phyloP scores from a whole-genome alignment of 1,140 invertebrate genomes.

The Calycopis cecrops region DNA sequence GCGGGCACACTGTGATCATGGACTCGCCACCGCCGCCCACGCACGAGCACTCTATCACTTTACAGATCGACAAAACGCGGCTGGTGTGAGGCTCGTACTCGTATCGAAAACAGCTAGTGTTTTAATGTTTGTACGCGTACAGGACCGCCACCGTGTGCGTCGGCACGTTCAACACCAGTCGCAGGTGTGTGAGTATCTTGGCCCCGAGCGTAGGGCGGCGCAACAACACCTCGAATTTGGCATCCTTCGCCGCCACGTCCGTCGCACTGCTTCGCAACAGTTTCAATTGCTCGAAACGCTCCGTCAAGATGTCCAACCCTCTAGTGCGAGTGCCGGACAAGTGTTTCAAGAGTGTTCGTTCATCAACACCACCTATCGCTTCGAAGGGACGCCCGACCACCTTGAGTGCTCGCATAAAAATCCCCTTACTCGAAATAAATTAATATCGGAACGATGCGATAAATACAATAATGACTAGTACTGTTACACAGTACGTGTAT shows the following conservation, averaged over 20 bases:
- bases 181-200: conserved; percentile 9
- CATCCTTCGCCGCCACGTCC: conserved; percentile 8
- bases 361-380: not conserved
- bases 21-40: not conserved
- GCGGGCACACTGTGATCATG: too few relatives aligned
- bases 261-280: not conserved
- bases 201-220: conserved; percentile 4
- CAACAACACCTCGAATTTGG: conserved; percentile 9
- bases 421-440: not conserved
- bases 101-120: conserved; percentile 11
- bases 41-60: conserved; percentile 12
- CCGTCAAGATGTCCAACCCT: conserved; percentile 6
- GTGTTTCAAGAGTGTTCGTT: not conserved
- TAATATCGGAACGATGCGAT: not conserved
- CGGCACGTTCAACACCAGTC: conserved; percentile 11
- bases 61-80: conserved; percentile 9
- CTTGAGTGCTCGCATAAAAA: too few relatives aligned
- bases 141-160: conserved; percentile 4
- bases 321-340: conserved; percentile 5
- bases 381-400: not conserved
- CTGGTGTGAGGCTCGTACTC: conserved; percentile 8
- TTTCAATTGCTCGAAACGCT: conserved; percentile 10
- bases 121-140: conserved; percentile 8
- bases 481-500: too few relatives aligned
- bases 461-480: too few relatives aligned